Percentiles rank a stretch among this genome's conserved stretches.
Evolutionary conservation across 2,888 invertebrate species (phyloP).

Genomic region (Ommatoiulus sabulosus): DNA sequence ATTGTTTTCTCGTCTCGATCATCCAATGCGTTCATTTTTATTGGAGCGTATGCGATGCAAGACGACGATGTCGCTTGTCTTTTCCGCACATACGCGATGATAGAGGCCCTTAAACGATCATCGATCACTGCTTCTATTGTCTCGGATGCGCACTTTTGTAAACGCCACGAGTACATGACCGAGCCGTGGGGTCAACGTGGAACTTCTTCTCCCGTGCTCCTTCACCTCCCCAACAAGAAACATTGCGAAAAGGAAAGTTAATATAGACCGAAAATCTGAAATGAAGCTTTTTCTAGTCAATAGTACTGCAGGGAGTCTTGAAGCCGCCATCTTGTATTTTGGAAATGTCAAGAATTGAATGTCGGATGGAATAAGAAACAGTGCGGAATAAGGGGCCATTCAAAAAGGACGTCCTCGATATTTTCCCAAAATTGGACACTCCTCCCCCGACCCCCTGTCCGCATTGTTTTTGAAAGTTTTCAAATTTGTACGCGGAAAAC

Average conservation of each 20-base stretch:
- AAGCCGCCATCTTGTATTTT: not conserved
- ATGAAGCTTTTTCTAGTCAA: not conserved
- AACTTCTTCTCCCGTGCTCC: not conserved
- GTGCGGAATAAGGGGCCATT: too few species aligned
- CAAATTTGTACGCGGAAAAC: too few species aligned
- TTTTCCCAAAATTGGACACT: too few species aligned
- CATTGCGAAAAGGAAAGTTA: constrained; percentile 3
- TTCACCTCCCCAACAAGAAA: not conserved
- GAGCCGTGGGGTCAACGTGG: not conserved
- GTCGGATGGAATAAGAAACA: too few species aligned
- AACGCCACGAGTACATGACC: constrained; percentile 10
- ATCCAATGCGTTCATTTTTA: not conserved
- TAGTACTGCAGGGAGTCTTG: not conserved
- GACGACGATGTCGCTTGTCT: constrained; percentile 14
- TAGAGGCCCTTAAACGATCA: constrained; percentile 4
- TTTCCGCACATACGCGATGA: not conserved
- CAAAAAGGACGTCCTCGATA: too few species aligned
- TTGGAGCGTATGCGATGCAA: not conserved
- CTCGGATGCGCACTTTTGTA: not conserved
- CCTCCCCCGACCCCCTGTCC: too few species aligned
- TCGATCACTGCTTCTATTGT: not conserved
- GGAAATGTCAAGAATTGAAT: not conserved
- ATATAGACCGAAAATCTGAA: not conserved
- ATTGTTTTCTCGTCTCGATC: constrained; percentile 4
- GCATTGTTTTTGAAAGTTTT: too few species aligned